Conservation (phyloP, 2,797 vertebrate genomes). For the Arvicola amphibius region DNA sequence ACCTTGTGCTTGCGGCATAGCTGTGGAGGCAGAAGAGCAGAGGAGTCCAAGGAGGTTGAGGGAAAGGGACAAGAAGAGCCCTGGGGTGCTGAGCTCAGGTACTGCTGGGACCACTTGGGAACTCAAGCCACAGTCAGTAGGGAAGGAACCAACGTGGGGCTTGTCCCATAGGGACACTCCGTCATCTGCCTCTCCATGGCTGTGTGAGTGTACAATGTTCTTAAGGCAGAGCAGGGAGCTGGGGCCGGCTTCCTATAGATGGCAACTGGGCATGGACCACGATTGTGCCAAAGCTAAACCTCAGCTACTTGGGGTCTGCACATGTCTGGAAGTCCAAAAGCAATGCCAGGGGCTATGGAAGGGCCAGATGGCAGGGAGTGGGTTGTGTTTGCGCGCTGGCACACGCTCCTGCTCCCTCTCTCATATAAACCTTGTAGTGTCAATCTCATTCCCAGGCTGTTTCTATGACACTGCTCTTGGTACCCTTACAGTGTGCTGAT, state of each 20-base stretch:
- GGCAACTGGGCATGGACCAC: background rate
- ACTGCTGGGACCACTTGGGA: background rate
- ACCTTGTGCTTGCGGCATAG: constrained; percentile 97
- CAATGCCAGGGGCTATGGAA: background rate
- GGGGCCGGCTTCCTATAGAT: background rate
- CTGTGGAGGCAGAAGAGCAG: constrained; percentile 79
- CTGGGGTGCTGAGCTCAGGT: background rate
- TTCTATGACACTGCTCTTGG: background rate
- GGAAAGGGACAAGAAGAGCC: background rate
- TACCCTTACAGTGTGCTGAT: background rate
- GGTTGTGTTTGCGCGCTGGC: background rate
- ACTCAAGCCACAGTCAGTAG: background rate
- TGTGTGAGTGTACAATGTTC: background rate
- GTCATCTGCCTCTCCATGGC: no score
- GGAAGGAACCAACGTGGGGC: background rate
- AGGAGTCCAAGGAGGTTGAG: background rate
- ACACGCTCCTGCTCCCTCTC: background rate
- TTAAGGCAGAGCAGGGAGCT: background rate
- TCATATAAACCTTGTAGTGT: background rate
- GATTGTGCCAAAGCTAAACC: background rate
- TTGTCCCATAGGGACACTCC: background rate
- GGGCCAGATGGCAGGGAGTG: background rate
- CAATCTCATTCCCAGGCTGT: background rate
- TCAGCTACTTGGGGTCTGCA: background rate
- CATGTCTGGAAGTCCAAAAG: background rate